Evolutionary conservation across 2,113 vertebrate species (phyloP).

Genomic region (Chinchilla lanigera): DNA sequence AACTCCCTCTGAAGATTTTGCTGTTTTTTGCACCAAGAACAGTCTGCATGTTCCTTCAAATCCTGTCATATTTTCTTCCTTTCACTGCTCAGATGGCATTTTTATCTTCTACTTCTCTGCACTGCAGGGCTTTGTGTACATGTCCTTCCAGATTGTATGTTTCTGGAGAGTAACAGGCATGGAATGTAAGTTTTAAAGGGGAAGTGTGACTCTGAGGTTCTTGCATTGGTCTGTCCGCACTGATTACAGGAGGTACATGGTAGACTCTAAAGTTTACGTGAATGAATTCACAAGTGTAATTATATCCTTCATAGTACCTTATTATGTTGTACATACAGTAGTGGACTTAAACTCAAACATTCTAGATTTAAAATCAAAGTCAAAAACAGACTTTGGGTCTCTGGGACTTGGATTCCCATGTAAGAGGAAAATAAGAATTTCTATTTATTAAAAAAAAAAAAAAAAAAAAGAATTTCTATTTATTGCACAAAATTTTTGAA

Average conservation of each 20-base stretch:
- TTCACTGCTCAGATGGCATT: not conserved
- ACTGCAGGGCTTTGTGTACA: not conserved
- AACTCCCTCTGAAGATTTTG: not conserved
- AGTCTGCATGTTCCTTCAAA: conserved; percentile 1
- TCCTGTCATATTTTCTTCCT: not conserved
- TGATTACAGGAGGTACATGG: not conserved
- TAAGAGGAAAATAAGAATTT: not conserved
- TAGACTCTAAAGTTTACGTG: not conserved
- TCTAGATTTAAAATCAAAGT: conserved; percentile 11
- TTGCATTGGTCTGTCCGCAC: not conserved
- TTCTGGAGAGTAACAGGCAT: not conserved
- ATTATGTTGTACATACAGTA: not conserved
- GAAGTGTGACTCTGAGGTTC: not conserved
- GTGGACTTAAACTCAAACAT: not conserved
- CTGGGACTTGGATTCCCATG: not conserved
- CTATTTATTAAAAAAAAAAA: no score
- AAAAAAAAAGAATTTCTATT: not conserved
- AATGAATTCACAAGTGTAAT: not conserved
- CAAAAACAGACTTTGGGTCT: conserved; percentile 17
- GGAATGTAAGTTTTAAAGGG: not conserved
- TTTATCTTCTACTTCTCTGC: not conserved
- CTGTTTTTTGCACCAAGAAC: not conserved
- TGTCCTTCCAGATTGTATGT: not conserved
- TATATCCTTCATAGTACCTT: not conserved
- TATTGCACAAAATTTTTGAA: not conserved